phyloP scores from a whole-genome alignment of 2,797 vertebrate genomes.

The Gephyroberyx darwinii region DNA sequence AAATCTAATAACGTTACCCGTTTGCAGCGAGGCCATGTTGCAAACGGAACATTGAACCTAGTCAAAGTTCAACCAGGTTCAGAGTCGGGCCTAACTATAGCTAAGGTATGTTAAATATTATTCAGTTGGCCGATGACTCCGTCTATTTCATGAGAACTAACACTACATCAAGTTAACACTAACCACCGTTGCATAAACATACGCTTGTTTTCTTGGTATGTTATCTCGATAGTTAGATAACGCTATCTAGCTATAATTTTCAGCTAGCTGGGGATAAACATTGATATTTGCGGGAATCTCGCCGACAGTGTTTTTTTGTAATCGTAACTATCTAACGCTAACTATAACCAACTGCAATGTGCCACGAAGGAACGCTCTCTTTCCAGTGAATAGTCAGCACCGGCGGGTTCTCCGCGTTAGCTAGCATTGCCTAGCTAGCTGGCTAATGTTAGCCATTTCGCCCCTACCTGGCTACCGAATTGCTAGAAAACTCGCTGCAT shows the following conservation, averaged over 20 bases:
- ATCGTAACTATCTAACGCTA: not conserved
- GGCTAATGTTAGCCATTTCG: slow-evolving; percentile 38
- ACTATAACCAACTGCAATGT: not conserved
- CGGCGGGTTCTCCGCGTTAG: slow-evolving; percentile 40
- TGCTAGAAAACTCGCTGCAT: rapidly evolving
- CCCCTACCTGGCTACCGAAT: slow-evolving; percentile 3
- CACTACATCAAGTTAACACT: not conserved
- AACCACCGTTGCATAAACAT: not conserved
- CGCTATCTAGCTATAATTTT: too few species aligned
- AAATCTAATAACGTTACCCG: not conserved
- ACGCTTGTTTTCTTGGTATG: not conserved
- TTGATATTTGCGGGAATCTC: not conserved
- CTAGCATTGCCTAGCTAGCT: slow-evolving; percentile 6
- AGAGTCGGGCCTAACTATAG: slow-evolving; percentile 55
- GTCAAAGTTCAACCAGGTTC: slow-evolving; percentile 59
- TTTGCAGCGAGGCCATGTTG: not conserved
- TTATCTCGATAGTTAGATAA: too few species aligned
- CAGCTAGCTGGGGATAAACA: not conserved
- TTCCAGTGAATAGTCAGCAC: slow-evolving; percentile 63
- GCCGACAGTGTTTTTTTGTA: not conserved
- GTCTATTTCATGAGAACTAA: slow-evolving; percentile 32
- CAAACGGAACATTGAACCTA: not conserved
- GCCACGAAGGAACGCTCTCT: slow-evolving; percentile 4
- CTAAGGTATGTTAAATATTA: not conserved
- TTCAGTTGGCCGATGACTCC: not conserved